These are phyloP conservation scores for Choloepus didactylus DNA, from an alignment of 2,797 vertebrate species.

Conservation along the genomic window DNA sequence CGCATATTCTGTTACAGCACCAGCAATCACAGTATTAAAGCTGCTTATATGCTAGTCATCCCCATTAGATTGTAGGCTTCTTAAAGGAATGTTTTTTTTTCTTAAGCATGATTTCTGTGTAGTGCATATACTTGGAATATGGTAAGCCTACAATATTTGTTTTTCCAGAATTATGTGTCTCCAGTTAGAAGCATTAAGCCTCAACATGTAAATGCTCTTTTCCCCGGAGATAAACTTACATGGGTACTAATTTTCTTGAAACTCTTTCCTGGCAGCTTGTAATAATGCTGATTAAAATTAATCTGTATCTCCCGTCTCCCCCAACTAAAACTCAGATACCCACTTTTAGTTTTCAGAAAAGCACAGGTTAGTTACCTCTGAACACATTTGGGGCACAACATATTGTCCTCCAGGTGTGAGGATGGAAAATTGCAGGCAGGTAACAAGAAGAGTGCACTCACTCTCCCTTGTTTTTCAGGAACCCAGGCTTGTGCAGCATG, in stretches of 20 bases:
- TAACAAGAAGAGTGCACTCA: too few species aligned
- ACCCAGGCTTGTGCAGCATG: too few species aligned
- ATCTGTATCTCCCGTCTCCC: background rate
- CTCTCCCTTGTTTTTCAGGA: too few species aligned
- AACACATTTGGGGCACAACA: conserved; percentile 78
- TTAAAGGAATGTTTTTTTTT: background rate
- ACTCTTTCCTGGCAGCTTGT: conserved; percentile 24
- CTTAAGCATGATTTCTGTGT: background rate
- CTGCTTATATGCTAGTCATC: background rate
- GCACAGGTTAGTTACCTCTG: conserved; percentile 48
- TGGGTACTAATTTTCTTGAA: background rate
- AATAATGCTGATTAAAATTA: background rate
- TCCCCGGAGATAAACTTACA: background rate
- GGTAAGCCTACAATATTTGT: background rate
- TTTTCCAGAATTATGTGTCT: background rate
- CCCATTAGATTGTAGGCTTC: background rate
- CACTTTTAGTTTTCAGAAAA: background rate
- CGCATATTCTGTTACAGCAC: too few species aligned
- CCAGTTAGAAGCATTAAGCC: background rate
- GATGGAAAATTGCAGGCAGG: too few species aligned
- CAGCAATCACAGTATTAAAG: background rate
- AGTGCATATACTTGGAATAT: background rate
- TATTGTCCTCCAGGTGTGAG: background rate
- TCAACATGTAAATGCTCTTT: background rate
- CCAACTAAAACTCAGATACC: background rate